Evolutionary conservation across 2,888 invertebrate species (phyloP).

Genomic region (Sipha maydis): DNA sequence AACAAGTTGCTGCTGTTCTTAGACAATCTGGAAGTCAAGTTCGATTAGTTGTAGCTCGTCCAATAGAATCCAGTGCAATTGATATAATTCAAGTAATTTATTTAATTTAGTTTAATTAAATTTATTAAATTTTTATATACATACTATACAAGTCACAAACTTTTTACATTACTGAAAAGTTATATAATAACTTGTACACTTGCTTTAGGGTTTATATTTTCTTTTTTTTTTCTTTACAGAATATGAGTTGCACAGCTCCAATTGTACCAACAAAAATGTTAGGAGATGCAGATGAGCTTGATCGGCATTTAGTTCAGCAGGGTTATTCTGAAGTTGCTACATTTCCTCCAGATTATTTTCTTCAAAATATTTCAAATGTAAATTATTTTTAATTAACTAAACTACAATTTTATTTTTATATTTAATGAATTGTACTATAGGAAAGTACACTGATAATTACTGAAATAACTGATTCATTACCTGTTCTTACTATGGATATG

Average conservation of each 20-base stretch:
- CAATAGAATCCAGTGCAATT: conserved; percentile 83
- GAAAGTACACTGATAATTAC: conserved; percentile 65
- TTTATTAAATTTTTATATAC: background rate
- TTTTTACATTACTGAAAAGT: too few relatives aligned
- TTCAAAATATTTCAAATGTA: conserved; percentile 55
- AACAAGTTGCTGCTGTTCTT: conserved; percentile 94
- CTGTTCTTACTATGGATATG: conserved; percentile 69
- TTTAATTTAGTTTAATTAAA: background rate
- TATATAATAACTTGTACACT: background rate
- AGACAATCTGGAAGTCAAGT: conserved; percentile 96
- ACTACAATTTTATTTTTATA: conserved; percentile 71
- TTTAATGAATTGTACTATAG: conserved; percentile 9
- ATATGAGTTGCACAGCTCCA: conserved; percentile 76
- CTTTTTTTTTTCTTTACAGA: conserved; percentile 67
- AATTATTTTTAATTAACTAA: background rate
- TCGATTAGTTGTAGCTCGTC: conserved; percentile 91
- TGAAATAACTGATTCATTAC: conserved; percentile 67
- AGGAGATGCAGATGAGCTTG: conserved; percentile 86
- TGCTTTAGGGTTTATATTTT: background rate
- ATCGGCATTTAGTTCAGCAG: conserved; percentile 83
- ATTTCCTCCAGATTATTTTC: conserved; percentile 48
- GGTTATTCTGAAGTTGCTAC: conserved; percentile 75
- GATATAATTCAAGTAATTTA: conserved; percentile 68
- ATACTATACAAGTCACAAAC: too few relatives aligned
- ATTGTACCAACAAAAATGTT: conserved; percentile 91